A percentile compares a stretch with the other conserved stretches of the same genome.
Evolutionary conservation across 2,113 vertebrate genomes (phyloP).

Genomic region (Psilopogon haemacephalus): DNA sequence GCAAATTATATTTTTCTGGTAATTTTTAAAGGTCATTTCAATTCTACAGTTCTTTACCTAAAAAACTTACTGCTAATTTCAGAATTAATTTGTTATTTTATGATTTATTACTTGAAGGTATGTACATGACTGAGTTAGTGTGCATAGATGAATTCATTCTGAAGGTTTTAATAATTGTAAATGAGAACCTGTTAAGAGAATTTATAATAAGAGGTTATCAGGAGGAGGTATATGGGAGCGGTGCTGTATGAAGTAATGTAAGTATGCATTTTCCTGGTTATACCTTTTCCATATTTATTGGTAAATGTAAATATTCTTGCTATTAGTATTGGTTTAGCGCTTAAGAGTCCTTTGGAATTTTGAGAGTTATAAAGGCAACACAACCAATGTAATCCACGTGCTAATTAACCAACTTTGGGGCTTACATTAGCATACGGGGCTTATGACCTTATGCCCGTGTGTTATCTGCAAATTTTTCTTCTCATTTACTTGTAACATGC

Average conservation of each 20-base stretch:
- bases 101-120: background rate
- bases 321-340: background rate
- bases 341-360: background rate
- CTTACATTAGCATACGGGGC: fast-evolving
- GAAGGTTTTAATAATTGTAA: background rate
- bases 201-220: background rate
- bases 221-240: background rate
- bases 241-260: background rate
- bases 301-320: background rate
- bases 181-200: background rate
- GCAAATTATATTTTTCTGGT: background rate
- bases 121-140: background rate
- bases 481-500: background rate
- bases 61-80: background rate
- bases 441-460: background rate
- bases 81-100: background rate
- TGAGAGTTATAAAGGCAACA: background rate
- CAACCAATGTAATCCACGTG: background rate
- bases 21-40: background rate
- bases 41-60: background rate
- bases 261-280: background rate
- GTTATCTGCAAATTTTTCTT: background rate
- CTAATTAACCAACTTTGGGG: background rate
- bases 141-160: background rate
- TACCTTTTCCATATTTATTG: background rate